Conservation (phyloP, 2,888 invertebrate species). For the Rhingia campestris region DNA sequence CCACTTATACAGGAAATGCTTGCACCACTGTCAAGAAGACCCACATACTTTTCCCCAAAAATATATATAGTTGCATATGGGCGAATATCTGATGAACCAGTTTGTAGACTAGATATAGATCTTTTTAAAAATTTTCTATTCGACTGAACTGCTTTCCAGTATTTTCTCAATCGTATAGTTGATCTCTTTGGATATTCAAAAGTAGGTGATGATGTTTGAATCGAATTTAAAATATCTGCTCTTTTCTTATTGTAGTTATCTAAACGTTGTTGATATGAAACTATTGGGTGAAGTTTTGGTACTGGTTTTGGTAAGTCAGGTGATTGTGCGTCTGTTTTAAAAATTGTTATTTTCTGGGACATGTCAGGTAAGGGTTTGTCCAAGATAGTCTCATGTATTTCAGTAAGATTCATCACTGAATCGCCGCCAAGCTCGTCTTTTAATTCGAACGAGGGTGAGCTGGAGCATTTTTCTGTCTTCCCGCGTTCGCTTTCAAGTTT, state of each 20-base stretch:
- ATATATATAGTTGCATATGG: background rate
- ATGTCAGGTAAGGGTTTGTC: background rate
- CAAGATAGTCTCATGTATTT: background rate
- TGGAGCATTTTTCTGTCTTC: too few relatives aligned
- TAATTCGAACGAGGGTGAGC: too few relatives aligned
- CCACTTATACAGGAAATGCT: too few relatives aligned
- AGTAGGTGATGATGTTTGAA: background rate
- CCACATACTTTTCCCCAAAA: background rate
- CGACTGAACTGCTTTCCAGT: background rate
- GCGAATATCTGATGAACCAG: background rate
- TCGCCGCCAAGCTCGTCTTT: too few relatives aligned
- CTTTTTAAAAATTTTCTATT: background rate
- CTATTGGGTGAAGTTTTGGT: too few relatives aligned
- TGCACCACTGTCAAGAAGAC: background rate
- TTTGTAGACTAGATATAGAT: background rate
- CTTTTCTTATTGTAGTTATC: too few relatives aligned
- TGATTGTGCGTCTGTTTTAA: background rate
- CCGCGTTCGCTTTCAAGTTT: background rate
- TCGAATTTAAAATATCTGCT: too few relatives aligned
- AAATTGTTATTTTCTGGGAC: background rate
- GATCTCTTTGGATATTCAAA: background rate
- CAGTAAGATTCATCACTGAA: too few relatives aligned
- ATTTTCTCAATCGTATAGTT: background rate
- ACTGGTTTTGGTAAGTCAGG: background rate
- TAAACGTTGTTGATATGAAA: too few relatives aligned